Evolutionary conservation across 2,888 invertebrate species (phyloP).

Genomic region (Caenorhabditis sp.): DNA sequence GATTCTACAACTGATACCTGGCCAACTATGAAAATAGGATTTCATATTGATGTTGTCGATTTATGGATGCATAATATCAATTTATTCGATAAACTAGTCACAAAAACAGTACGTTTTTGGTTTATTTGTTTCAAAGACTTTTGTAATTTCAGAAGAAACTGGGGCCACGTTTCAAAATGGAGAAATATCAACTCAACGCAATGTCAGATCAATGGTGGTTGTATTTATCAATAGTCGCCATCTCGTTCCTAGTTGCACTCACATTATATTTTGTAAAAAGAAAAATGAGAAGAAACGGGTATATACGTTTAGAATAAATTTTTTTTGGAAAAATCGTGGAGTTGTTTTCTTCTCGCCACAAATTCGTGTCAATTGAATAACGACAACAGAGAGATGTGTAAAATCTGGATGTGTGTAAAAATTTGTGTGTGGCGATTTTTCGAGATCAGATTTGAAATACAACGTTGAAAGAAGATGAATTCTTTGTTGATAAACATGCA

Average conservation of each 20-base stretch:
- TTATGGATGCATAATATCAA: constrained; percentile 38
- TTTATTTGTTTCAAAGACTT: background rate
- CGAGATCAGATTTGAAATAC: background rate
- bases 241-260: background rate
- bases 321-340: too few species aligned
- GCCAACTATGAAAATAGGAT: constrained; percentile 25
- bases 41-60: constrained; percentile 24
- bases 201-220: background rate
- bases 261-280: background rate
- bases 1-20: constrained; percentile 10
- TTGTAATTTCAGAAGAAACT: background rate
- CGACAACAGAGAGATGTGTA: background rate
- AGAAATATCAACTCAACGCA: background rate
- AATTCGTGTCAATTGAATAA: background rate
- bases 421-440: background rate
- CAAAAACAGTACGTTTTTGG: constrained; percentile 18
- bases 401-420: background rate
- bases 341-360: background rate
- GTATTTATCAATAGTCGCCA: background rate
- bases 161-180: background rate
- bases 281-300: background rate
- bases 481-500: background rate
- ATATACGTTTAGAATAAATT: background rate
- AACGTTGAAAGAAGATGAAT: background rate
- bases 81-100: constrained; percentile 29